Percentiles rank a stretch among this genome's conserved stretches.
phyloP scores from a whole-genome alignment of 2,113 vertebrate species.

The Phoenicopterus ruber region DNA sequence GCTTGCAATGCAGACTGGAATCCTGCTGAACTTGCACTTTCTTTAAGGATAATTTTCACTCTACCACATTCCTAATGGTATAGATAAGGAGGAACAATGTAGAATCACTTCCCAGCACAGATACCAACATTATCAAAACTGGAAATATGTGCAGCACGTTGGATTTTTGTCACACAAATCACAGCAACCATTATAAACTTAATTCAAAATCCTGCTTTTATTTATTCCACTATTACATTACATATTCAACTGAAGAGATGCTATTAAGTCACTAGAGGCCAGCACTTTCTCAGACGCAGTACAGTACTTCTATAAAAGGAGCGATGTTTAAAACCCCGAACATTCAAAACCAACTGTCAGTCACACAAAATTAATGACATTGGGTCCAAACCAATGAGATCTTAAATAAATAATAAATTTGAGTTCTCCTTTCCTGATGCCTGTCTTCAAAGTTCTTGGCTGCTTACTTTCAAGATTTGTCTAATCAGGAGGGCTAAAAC shows the following conservation, averaged over 20 bases:
- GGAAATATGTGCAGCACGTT: background rate
- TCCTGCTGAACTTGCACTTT: conserved; percentile 33
- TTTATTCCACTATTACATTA: background rate
- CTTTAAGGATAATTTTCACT: conserved; percentile 40
- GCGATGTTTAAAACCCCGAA: background rate
- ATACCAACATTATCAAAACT: background rate
- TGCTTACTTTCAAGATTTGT: background rate
- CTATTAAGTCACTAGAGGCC: background rate
- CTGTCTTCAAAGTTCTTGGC: background rate
- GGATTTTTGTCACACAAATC: background rate
- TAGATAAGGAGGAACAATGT: background rate
- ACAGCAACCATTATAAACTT: background rate
- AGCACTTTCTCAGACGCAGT: background rate
- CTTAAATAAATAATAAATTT: background rate
- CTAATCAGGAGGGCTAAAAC: background rate
- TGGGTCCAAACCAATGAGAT: background rate
- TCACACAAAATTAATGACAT: background rate
- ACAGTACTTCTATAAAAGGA: background rate
- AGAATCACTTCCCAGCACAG: background rate
- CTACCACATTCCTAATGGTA: conserved; percentile 12
- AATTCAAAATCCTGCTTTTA: background rate
- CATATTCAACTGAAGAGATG: background rate
- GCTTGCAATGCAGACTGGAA: conserved; percentile 32
- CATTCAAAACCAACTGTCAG: background rate
- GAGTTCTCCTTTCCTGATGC: background rate